Base-by-base conservation (phyloP, 2,797 vertebrate species). In the Acrossocheilus fasciatus region DNA sequence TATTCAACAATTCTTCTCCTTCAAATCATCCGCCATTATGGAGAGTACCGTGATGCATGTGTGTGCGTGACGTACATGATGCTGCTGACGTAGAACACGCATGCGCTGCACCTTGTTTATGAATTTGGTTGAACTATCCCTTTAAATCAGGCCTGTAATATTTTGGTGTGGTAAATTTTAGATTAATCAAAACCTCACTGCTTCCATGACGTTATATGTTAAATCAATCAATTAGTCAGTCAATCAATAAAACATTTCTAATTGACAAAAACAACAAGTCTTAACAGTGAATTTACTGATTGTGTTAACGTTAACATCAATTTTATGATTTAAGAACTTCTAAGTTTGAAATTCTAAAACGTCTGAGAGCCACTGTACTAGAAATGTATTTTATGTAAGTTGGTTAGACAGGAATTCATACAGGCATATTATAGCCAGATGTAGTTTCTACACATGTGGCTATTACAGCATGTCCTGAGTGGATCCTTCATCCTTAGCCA, bases 401-500 rank as follows among this genome's bases (percentile, higher is more conserved):
- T 81, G 68, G 87, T 73, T 86, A 88, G 81, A 74, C 26, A 81
- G 66, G 80, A 64, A 88, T 66, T 83, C 14, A 6, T 57, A 72
- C 83, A 87, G 82, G 73, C 93, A 93, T 90, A 91, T 91, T 93
- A 94, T 88, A 82, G 91, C 85, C 93, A 95, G 92, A 95, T 93
- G 93, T 88, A 87, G 86, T 17, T 87, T 80, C 83, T 89, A 86
- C 92, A 92, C 89, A 93, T 91, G 83, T 87, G 88, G 85, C 83
- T 84, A 89, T 88, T 93, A 68, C 30, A 68, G 30, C 30, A 5
- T 90, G 95, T 78, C 39, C 82, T 68, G 20, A 74, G 23, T 54
- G 12, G 3, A 69, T 89, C 89, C 91, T 94, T 94, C 88, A 95
- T 95, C 93, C 88, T 62, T 6, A 84, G 91, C 92, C 94, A 94